Conservation (phyloP, 2,888 invertebrate genomes). For the Micropterix aruncella region DNA sequence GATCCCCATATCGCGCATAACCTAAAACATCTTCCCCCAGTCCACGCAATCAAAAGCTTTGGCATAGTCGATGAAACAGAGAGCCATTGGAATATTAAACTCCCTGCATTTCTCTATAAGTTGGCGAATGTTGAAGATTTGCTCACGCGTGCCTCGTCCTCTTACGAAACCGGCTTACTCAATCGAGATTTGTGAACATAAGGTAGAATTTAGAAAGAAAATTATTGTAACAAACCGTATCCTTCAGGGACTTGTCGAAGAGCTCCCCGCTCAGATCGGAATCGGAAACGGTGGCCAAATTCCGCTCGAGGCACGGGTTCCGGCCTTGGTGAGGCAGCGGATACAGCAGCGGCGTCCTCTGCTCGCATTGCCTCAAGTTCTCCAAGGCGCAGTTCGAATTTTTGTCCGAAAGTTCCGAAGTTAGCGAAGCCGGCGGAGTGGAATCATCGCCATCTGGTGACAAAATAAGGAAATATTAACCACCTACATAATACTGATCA, state of each 20-base stretch:
- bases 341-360: constrained; percentile 37
- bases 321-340: constrained; percentile 71
- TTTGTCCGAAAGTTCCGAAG: constrained; percentile 22
- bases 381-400: constrained; percentile 23
- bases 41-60: too few relatives aligned
- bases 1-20: too few relatives aligned
- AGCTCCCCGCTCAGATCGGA: constrained; percentile 35
- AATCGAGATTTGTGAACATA: too few relatives aligned
- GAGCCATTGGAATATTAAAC: too few relatives aligned
- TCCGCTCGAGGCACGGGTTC: constrained; percentile 69
- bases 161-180: too few relatives aligned
- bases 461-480: too few relatives aligned
- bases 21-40: too few relatives aligned
- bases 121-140: too few relatives aligned
- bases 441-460: constrained; percentile 8
- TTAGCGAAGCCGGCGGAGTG: constrained; percentile 3
- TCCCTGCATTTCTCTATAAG: too few relatives aligned
- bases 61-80: too few relatives aligned
- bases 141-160: too few relatives aligned
- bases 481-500: neutral
- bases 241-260: constrained; percentile 51
- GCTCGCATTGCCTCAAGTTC: constrained; percentile 19
- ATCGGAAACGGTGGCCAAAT: constrained; percentile 44
- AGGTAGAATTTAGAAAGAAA: too few relatives aligned
- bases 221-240: constrained; percentile 21